These are phyloP conservation scores for Drosophila infuscata DNA, from an alignment of 2,888 invertebrate genomes.

Conservation along the genomic window DNA sequence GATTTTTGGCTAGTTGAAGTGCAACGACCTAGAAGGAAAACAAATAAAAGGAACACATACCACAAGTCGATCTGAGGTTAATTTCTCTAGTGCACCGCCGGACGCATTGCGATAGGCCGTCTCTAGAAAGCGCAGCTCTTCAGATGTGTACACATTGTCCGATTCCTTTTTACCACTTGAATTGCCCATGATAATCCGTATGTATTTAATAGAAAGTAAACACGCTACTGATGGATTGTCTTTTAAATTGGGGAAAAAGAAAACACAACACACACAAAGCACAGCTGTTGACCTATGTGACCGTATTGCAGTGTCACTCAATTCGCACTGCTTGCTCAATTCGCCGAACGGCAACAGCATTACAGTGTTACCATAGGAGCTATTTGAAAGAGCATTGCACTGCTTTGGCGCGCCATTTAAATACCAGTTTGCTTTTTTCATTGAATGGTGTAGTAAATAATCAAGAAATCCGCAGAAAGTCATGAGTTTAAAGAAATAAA, in stretches of 20 bases:
- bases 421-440: neutral
- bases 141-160: constrained; percentile 72
- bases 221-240: constrained; percentile 48
- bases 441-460: neutral
- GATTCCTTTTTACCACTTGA: constrained; percentile 61
- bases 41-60: constrained; percentile 54
- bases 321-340: constrained; percentile 1
- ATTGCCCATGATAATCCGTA: constrained; percentile 57
- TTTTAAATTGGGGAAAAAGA: constrained; percentile 41
- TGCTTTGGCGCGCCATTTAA: constrained; percentile 3
- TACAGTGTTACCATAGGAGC: neutral
- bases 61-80: constrained; percentile 77
- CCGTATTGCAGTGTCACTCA: neutral
- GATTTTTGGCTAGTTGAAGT: constrained; percentile 57
- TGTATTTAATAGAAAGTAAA: constrained; percentile 40
- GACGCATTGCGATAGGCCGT: constrained; percentile 72
- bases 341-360: constrained; percentile 5
- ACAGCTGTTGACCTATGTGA: constrained; percentile 53
- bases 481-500: neutral
- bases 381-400: neutral
- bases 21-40: constrained; percentile 40
- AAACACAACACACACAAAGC: constrained; percentile 45
- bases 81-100: constrained; percentile 75
- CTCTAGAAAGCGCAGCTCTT: constrained; percentile 78
- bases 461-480: neutral